phyloP scores from a whole-genome alignment of 2,113 vertebrate genomes.

The Macheiramphus alcinus region DNA sequence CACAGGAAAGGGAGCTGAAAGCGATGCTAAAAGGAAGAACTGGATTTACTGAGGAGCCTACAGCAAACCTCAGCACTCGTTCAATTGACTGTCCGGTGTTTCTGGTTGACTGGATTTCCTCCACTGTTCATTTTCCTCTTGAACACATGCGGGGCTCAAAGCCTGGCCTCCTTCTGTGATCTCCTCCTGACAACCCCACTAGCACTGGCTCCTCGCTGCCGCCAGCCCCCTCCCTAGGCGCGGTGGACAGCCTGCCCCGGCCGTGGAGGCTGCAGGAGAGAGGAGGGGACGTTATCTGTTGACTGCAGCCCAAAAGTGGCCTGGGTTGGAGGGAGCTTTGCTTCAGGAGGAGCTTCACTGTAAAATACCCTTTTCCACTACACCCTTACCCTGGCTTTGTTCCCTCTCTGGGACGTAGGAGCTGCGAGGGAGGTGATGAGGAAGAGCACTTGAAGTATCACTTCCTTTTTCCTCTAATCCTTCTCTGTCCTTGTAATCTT shows the following conservation, averaged over 20 bases:
- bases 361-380: neutral
- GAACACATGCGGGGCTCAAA: rapidly evolving
- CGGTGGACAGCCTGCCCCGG: rapidly evolving
- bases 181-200: neutral
- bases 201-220: neutral
- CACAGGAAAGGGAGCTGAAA: neutral
- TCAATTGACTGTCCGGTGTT: neutral
- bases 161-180: neutral
- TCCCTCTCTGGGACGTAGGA: neutral
- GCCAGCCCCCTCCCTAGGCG: neutral
- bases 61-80: neutral
- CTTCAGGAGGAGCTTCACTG: neutral
- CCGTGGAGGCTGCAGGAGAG: neutral
- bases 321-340: neutral
- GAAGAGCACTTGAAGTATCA: neutral
- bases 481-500: neutral
- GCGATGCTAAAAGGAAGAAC: neutral
- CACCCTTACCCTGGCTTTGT: neutral
- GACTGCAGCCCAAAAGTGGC: neutral
- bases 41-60: neutral
- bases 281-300: neutral
- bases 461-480: neutral
- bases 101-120: neutral
- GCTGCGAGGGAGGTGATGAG: neutral
- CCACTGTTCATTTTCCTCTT: neutral